These are phyloP conservation scores for Dasyprocta punctata DNA, from an alignment of 2,113 vertebrate species.

Conservation along the genomic window DNA sequence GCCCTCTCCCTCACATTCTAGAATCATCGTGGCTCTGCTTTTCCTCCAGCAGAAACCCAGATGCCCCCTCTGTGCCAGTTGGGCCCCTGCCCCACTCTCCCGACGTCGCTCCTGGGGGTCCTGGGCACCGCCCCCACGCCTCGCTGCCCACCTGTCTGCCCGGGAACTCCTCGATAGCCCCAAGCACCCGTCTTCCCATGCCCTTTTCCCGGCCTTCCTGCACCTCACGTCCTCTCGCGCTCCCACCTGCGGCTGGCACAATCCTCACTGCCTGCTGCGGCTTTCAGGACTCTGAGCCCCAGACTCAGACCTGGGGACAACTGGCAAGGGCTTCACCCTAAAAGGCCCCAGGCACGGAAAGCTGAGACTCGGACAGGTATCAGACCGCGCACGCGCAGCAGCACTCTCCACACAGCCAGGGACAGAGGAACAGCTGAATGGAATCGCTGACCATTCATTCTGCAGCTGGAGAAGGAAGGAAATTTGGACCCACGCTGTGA, in stretches of 20 bases:
- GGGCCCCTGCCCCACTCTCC: fast-evolving
- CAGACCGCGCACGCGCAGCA: fast-evolving
- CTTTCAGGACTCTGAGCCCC: neutral
- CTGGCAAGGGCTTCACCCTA: neutral
- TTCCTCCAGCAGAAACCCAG: neutral
- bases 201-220: neutral
- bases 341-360: neutral
- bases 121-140: fast-evolving
- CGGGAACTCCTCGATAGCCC: neutral
- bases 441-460: neutral
- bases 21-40: neutral
- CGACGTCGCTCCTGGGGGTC: neutral
- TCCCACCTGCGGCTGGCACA: neutral
- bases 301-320: neutral
- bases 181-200: neutral
- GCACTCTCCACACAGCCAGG: fast-evolving
- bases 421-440: neutral
- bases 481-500: neutral
- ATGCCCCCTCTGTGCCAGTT: too few relatives aligned
- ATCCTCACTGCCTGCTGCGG: fast-evolving
- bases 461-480: neutral
- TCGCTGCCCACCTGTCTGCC: neutral
- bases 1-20: neutral
- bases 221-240: neutral
- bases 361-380: neutral